Percentiles rank a stretch among this genome's conserved stretches.
Conservation (phyloP, 2,113 vertebrate species). For the Cygnus buccinator region DNA sequence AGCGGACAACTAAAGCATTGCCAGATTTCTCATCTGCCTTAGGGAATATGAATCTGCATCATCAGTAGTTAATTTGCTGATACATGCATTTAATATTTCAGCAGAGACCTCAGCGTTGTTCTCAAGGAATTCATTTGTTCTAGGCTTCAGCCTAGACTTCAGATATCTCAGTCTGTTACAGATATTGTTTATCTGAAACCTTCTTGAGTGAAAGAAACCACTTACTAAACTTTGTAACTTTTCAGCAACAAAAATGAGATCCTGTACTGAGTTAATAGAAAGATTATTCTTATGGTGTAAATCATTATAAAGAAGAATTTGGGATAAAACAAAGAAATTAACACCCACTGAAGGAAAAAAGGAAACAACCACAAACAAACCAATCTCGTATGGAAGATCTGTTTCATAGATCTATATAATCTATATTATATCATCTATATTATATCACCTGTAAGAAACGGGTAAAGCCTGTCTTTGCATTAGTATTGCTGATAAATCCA, state of each 20-base stretch:
- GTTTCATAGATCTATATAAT: neutral
- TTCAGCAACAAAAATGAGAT: neutral
- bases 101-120: neutral
- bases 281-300: neutral
- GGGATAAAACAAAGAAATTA: neutral
- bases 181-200: neutral
- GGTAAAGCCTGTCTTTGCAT: neutral
- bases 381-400: neutral
- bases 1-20: neutral
- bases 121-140: neutral
- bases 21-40: neutral
- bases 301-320: neutral
- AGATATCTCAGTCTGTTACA: neutral
- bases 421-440: neutral
- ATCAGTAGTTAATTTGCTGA: neutral
- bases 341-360: neutral
- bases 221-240: neutral
- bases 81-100: neutral
- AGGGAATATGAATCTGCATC: neutral
- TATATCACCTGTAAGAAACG: neutral
- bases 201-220: neutral
- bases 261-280: neutral
- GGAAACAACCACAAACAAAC: neutral
- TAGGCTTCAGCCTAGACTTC: neutral
- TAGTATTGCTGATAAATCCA: neutral